Base-by-base conservation (phyloP, 2,888 invertebrate genomes). In the Xiphydria camelus region DNA sequence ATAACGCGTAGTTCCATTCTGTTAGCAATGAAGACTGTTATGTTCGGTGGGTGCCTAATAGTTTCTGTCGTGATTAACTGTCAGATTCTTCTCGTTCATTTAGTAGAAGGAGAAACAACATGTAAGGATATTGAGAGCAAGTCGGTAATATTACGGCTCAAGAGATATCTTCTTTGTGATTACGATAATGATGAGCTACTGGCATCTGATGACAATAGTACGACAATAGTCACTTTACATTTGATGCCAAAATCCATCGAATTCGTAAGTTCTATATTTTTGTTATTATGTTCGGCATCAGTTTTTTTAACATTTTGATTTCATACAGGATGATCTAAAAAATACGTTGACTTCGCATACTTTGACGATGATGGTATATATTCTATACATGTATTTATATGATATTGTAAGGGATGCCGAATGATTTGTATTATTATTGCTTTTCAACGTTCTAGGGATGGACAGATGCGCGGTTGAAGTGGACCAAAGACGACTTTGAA, bases 391-490 rank as follows among this genome's bases (percentile, higher is more conserved):
- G n/a, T n/a, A n/a, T n/a, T n/a, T n/a, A n/a, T n/a, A n/a, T n/a
- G n/a, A n/a, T n/a, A n/a, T n/a, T n/a, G n/a, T n/a, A n/a, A n/a
- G n/a, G n/a, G n/a, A n/a, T n/a, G n/a, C n/a, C n/a, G n/a, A n/a
- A n/a, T n/a, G 29, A 23, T 9, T 10, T 34, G n/a, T n/a, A n/a
- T 34, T n/a, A 32, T n/a, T n/a, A n/a, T n/a, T n/a, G n/a, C 21
- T 2, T 33, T 26, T 26, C 25, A 26, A n/a, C 26, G 41, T 53
- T 53, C 36, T 59, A 87, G 86, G 71, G 69, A 50, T 88, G 87
- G 87, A 70, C 63, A 35, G 91, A 92, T 64, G 83, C 85, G 55
- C 84, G 85, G 68, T 76, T 92, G 12, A 78, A 72, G 10, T 92
- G 91, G 91, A 80, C 82, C 36, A 85, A 87, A 0, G 73, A 76